Evolutionary conservation across 2,888 invertebrate genomes (phyloP), one percentile per base, ranked within the genome.

Genomic region (Microdon myrmicae): DNA sequence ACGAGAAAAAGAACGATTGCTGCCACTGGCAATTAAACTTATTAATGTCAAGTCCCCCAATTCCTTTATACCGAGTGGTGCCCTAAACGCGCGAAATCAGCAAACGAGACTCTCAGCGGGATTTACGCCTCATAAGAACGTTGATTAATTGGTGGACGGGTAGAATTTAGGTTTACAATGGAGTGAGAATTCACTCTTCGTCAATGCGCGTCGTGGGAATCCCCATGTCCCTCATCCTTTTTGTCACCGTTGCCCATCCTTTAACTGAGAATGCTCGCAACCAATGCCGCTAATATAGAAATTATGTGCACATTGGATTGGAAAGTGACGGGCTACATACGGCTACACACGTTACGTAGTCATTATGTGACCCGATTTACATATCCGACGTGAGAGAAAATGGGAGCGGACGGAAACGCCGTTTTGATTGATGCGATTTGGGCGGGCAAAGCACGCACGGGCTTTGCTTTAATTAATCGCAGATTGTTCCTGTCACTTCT

Each of bases 91-190:
- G 12, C 25, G 19, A 48, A 41, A 32, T n/a, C n/a, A n/a, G 37
- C 37, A 47, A 60, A 55, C 49, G 55, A 55, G 49, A 56, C 61
- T 56, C 55, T 61, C 60, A 61, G 60, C 48, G 60, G 60, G 60
- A 61, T 49, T 44, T 61, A 61, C 60, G 60, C 56, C 61, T 56
- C 61, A 61, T 61, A 49, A 61, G 61, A 56, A 56, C 61, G 61
- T 61, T 61, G 61, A 61, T 61, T 61, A 61, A 61, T 55, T 56
- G 49, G 55, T 35, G 35, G 47, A 41, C 54, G 17, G 20, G 17
- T 28, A 31, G 35, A 37, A 45, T 49, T 61, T 47, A 23, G 22
- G 55, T 55, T 55, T 44, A 32, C 41, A 55, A 44, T 56, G 38
- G 29, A 56, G 39, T 53, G 44, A 53, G 31, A n/a, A 38, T 39